phyloP scores from a whole-genome alignment of 1,140 invertebrate genomes.

The Alviniconcha marisindica region DNA sequence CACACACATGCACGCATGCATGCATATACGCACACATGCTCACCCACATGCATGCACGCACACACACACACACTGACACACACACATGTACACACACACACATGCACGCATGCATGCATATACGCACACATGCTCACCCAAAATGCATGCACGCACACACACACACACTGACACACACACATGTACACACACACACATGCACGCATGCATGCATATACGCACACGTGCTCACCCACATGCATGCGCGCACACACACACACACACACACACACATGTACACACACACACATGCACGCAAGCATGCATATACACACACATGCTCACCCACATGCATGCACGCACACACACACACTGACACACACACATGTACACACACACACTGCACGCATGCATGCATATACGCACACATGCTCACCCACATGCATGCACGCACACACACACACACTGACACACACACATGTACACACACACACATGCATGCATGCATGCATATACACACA shows the following conservation, averaged over 20 bases:
- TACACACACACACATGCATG: no score
- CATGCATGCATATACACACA: no score
- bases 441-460: background rate
- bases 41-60: background rate
- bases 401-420: background rate
- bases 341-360: conserved; percentile 13
- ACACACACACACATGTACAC: background rate
- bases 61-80: background rate
- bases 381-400: background rate
- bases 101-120: background rate
- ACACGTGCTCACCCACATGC: background rate
- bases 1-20: background rate
- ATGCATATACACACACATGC: background rate
- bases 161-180: background rate
- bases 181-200: background rate
- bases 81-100: background rate
- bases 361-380: conserved; percentile 6
- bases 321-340: background rate
- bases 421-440: background rate
- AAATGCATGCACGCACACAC: background rate
- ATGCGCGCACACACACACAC: background rate
- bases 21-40: background rate
- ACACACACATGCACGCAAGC: background rate
- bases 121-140: background rate
- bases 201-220: background rate